These are phyloP conservation scores for Macquaria australasica DNA, from an alignment of 2,113 vertebrate species.

Conservation along the genomic window DNA sequence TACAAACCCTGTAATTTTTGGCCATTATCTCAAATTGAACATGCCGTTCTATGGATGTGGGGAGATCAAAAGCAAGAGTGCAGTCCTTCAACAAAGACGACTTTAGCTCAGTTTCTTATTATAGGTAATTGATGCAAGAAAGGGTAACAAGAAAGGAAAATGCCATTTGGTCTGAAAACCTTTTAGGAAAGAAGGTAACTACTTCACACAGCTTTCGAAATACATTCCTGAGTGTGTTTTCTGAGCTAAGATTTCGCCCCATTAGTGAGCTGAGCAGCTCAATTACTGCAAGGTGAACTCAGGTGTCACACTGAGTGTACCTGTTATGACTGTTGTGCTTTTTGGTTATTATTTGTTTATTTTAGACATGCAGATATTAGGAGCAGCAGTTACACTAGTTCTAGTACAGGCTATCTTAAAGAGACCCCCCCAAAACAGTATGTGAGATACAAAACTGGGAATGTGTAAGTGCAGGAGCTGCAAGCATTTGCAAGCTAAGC, in stretches of 20 bases:
- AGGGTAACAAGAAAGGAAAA: slow-evolving; percentile 39
- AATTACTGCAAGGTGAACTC: slow-evolving; percentile 56
- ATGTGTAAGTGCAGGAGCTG: no score
- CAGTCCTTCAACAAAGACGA: slow-evolving; percentile 35
- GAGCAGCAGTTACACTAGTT: neutral
- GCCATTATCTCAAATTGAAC: slow-evolving; percentile 39
- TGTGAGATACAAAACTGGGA: no score
- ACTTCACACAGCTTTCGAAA: slow-evolving; percentile 48
- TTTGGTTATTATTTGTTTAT: slow-evolving; percentile 37
- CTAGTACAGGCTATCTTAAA: no score
- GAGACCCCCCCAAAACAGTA: no score
- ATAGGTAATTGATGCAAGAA: slow-evolving; percentile 47
- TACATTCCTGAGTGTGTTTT: slow-evolving; percentile 24
- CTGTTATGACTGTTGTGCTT: slow-evolving; percentile 29
- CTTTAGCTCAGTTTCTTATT: slow-evolving; percentile 37
- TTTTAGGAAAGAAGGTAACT: slow-evolving; percentile 46
- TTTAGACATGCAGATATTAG: neutral
- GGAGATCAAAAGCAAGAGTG: slow-evolving; percentile 35
- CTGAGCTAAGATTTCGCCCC: slow-evolving; percentile 16
- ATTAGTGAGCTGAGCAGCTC: slow-evolving; percentile 38
- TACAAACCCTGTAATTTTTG: slow-evolving; percentile 42
- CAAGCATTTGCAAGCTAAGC: no score
- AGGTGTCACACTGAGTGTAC: slow-evolving; percentile 30
- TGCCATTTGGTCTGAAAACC: slow-evolving; percentile 40
- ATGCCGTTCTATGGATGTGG: slow-evolving; percentile 7